A percentile compares a stretch with the other conserved stretches of the same genome.
phyloP scores from a whole-genome alignment of 2,113 vertebrate species.

The Isurus oxyrinchus region DNA sequence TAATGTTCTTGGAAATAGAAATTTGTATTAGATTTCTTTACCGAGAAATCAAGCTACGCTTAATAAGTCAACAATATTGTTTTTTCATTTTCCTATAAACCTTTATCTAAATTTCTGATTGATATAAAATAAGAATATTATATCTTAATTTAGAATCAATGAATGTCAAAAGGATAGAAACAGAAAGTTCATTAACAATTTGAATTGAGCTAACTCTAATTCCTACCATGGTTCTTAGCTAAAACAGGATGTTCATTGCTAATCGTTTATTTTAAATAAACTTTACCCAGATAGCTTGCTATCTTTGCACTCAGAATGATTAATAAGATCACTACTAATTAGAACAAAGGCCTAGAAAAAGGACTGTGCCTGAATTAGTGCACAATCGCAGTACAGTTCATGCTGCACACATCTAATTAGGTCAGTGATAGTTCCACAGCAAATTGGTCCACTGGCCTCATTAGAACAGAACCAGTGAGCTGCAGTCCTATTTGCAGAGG shows the following conservation, averaged over 20 bases:
- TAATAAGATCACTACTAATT: not conserved
- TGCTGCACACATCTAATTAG: not conserved
- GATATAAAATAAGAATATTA: not conserved
- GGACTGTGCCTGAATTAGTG: not conserved
- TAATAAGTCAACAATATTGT: not conserved
- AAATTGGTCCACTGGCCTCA: not conserved
- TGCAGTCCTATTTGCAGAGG: not conserved
- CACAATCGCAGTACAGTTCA: not conserved
- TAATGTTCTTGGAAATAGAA: not conserved
- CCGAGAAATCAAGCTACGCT: not conserved
- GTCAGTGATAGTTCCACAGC: not conserved
- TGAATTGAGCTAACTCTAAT: not conserved
- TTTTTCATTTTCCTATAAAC: not conserved
- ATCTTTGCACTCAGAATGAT: not conserved
- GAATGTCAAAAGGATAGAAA: not conserved
- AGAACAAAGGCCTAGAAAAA: not conserved
- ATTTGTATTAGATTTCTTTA: not conserved
- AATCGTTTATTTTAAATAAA: not conserved
- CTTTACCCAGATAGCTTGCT: not conserved
- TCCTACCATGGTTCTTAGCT: not conserved
- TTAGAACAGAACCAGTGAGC: not conserved
- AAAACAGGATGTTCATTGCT: not conserved
- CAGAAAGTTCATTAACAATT: not conserved
- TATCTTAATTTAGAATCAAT: not conserved
- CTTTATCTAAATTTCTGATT: not conserved